These are phyloP conservation scores for Beroe ovata DNA, from an alignment of 37 sponge, comb jelly and placozoan species.

Conservation along the genomic window DNA sequence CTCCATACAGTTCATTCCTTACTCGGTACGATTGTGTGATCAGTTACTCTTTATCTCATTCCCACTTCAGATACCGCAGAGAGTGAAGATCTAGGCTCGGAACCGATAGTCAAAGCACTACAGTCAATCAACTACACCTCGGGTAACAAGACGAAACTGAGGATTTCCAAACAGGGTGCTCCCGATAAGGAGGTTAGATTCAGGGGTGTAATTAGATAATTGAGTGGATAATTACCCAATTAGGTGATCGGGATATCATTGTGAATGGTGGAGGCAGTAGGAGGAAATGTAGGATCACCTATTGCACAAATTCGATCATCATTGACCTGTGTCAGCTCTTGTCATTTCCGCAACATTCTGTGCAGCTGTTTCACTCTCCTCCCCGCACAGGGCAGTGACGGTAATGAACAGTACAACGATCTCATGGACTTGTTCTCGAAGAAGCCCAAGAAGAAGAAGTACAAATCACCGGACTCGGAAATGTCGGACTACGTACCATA, in stretches of 20 bases:
- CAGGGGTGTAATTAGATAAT: too few relatives aligned
- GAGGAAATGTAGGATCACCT: too few relatives aligned
- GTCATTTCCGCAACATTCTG: too few relatives aligned
- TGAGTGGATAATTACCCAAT: too few relatives aligned
- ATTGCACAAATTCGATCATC: too few relatives aligned
- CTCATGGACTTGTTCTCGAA: slow-evolving; percentile 53
- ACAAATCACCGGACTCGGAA: slow-evolving; percentile 51
- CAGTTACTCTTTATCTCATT: too few relatives aligned
- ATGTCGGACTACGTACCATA: slow-evolving; percentile 34
- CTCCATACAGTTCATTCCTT: too few relatives aligned
- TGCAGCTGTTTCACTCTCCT: background rate
- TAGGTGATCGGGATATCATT: too few relatives aligned
- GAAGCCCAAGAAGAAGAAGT: slow-evolving; percentile 59
- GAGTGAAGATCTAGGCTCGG: slow-evolving; percentile 49
- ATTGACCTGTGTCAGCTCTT: too few relatives aligned
- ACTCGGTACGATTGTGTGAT: too few relatives aligned
- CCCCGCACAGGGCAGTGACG: slow-evolving; percentile 28
- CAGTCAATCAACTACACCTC: background rate
- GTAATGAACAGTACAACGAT: slow-evolving; percentile 52
- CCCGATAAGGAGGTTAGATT: slow-evolving; percentile 13
- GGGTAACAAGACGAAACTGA: slow-evolving; percentile 11
- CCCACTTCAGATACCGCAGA: slow-evolving; percentile 58
- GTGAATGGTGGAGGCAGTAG: too few relatives aligned
- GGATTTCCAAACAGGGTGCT: slow-evolving; percentile 28
- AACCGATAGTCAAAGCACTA: slow-evolving; percentile 34